Conservation (phyloP, 1,140 invertebrate genomes). For the Pogonus chalceus region DNA sequence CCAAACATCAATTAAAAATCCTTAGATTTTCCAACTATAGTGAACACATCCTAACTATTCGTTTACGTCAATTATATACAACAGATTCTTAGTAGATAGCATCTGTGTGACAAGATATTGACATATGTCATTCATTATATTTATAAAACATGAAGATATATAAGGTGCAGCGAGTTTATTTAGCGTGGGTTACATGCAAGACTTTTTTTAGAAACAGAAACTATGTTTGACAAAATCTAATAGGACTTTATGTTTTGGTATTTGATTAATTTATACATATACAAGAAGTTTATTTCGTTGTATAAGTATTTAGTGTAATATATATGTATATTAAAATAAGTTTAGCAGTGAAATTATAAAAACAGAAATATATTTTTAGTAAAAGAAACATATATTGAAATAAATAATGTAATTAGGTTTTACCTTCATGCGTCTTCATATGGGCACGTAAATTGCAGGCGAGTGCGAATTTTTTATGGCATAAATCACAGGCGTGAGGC, state of each 20-base stretch:
- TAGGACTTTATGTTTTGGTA: too few relatives aligned
- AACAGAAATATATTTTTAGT: background rate
- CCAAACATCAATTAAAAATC: too few relatives aligned
- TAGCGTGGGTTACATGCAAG: background rate
- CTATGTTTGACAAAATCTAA: too few relatives aligned
- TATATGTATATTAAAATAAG: background rate
- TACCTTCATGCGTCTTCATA: conserved; percentile 59
- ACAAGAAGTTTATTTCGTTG: too few relatives aligned
- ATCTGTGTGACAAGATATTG: conserved; percentile 1
- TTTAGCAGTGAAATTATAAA: background rate
- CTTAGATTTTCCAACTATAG: too few relatives aligned
- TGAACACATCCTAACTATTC: conserved; percentile 1
- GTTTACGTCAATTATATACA: conserved; percentile 1
- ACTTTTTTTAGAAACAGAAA: too few relatives aligned
- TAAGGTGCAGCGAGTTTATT: background rate
- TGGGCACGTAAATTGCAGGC: conserved; percentile 65
- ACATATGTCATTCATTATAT: conserved; percentile 4
- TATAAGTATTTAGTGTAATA: background rate
- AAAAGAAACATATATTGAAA: background rate
- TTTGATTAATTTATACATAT: too few relatives aligned
- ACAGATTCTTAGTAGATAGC: background rate
- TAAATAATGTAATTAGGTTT: too few relatives aligned
- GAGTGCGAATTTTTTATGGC: conserved; percentile 64
- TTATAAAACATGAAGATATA: background rate
- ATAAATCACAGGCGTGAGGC: conserved; percentile 59